These are phyloP conservation scores for Tethya wilhelma DNA, from an alignment of 37 sponge, comb jelly and placozoan species.

Conservation along the genomic window DNA sequence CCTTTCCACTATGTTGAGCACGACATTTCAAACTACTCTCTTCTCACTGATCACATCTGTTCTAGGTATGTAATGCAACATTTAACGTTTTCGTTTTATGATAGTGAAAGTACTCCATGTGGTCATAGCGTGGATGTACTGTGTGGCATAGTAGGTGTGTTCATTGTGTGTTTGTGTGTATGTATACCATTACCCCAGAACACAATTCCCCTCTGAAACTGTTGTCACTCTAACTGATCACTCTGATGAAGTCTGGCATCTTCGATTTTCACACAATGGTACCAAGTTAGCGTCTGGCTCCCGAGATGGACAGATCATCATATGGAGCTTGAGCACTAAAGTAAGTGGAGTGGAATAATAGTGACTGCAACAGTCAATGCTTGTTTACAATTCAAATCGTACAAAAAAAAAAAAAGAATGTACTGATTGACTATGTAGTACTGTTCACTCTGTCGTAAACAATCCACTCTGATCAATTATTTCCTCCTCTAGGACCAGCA, in stretches of 20 bases:
- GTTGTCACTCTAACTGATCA: constrained; percentile 84
- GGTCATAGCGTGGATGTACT: too few species aligned
- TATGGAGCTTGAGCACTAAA: constrained; percentile 86
- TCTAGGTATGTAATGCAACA: constrained; percentile 75
- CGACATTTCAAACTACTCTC: constrained; percentile 46
- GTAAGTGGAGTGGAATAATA: too few species aligned
- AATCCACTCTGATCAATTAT: too few species aligned
- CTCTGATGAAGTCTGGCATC: constrained; percentile 92
- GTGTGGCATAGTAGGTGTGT: too few species aligned
- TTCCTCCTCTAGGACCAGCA: constrained; percentile 20
- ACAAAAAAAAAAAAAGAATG: too few species aligned
- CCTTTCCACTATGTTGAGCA: constrained; percentile 73
- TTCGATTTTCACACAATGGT: constrained; percentile 89
- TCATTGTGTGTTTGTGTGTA: background rate
- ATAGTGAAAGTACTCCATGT: too few species aligned
- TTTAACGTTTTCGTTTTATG: too few species aligned
- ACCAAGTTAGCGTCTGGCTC: constrained; percentile 89
- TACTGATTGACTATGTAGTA: background rate
- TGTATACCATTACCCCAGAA: constrained; percentile 45
- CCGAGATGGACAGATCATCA: constrained; percentile 87
- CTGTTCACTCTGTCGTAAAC: too few species aligned
- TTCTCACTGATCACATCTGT: constrained; percentile 92
- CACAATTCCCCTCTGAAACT: constrained; percentile 85
- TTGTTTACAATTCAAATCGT: too few species aligned
- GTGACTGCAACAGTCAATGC: too few species aligned